Conservation (phyloP, 2,113 vertebrate species). For the Xiphophorus couchianus region DNA sequence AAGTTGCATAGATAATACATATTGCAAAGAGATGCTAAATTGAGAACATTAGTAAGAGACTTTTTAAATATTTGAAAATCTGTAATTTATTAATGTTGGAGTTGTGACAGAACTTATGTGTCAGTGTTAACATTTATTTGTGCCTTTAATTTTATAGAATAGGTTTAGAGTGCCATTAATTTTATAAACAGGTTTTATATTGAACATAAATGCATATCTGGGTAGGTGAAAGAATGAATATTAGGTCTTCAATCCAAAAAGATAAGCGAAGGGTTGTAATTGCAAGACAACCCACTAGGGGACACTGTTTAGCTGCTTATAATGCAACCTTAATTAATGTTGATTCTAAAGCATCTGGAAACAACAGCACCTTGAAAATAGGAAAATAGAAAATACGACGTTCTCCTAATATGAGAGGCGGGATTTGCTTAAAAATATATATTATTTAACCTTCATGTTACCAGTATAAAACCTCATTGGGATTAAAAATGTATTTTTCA, state of each 20-base stretch:
- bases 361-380: background rate
- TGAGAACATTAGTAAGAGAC: too few species aligned
- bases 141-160: background rate
- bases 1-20: background rate
- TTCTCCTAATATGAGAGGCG: background rate
- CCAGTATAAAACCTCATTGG: too few species aligned
- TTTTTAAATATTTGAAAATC: background rate
- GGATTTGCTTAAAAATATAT: background rate
- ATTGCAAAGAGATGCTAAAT: too few species aligned
- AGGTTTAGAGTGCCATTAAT: background rate
- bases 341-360: background rate
- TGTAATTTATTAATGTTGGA: background rate
- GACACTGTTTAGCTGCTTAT: background rate
- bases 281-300: background rate
- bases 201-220: background rate
- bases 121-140: background rate
- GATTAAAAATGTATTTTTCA: too few species aligned
- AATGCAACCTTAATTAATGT: background rate
- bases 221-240: too few species aligned
- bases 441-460: too few species aligned
- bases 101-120: background rate
- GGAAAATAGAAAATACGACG: background rate
- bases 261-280: background rate
- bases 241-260: background rate
- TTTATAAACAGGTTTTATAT: background rate